A percentile compares a stretch with the other conserved stretches of the same genome.
Conservation (phyloP, 2,797 vertebrate species). For the Chaunax sp. region DNA sequence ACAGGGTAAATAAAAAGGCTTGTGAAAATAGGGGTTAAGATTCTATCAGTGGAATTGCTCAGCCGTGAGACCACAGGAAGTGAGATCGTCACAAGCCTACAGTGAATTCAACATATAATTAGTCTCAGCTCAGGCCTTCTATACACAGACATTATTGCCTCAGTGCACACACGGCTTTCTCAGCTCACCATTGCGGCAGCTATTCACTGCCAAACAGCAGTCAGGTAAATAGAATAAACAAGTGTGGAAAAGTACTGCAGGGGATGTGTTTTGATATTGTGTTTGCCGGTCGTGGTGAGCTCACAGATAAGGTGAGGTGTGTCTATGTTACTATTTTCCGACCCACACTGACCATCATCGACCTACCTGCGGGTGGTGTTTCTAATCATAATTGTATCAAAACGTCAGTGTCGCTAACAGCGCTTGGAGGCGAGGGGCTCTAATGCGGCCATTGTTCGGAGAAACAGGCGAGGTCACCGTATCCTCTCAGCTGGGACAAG, state of each 20-base stretch:
- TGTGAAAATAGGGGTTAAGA: slow-evolving; percentile 73
- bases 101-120: slow-evolving; percentile 77
- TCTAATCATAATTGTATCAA: slow-evolving; percentile 77
- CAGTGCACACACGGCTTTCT: slow-evolving; percentile 42
- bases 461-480: slow-evolving; percentile 72
- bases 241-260: slow-evolving; percentile 33
- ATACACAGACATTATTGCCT: slow-evolving; percentile 59
- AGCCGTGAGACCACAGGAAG: slow-evolving; percentile 70
- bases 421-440: slow-evolving; percentile 34
- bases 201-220: slow-evolving; percentile 37
- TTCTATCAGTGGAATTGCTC: slow-evolving; percentile 75
- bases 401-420: slow-evolving; percentile 65
- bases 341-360: slow-evolving; percentile 50
- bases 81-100: slow-evolving; percentile 58
- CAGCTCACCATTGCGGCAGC: slow-evolving; percentile 21
- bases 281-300: slow-evolving; percentile 34
- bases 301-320: slow-evolving; percentile 59
- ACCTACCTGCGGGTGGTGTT: slow-evolving; percentile 76
- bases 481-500: slow-evolving; percentile 75
- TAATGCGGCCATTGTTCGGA: slow-evolving; percentile 45
- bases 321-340: slow-evolving; percentile 47
- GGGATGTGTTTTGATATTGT: slow-evolving; percentile 53
- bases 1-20: slow-evolving; percentile 73
- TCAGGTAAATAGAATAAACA: slow-evolving; percentile 30
- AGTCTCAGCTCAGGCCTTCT: slow-evolving; percentile 59